phyloP scores from a whole-genome alignment of 2,113 vertebrate species.

The Sander lucioperca region DNA sequence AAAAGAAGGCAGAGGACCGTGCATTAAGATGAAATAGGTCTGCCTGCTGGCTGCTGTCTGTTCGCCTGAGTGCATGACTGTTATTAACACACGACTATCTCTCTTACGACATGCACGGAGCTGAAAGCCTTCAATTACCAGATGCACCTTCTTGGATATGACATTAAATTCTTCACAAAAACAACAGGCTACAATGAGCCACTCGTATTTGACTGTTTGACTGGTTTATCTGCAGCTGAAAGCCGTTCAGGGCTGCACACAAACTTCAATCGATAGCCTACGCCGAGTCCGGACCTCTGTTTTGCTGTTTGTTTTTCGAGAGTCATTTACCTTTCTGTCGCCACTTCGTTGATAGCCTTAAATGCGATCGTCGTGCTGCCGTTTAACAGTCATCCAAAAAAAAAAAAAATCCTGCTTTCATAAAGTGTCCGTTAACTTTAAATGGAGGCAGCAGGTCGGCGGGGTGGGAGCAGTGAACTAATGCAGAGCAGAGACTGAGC shows the following conservation, averaged over 20 bases:
- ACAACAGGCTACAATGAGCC: background rate
- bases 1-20: background rate
- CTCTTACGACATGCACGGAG: background rate
- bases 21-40: background rate
- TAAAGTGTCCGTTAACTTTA: constrained; percentile 55
- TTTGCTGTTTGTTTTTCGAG: background rate
- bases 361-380: constrained; percentile 11
- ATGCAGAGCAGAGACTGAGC: constrained; percentile 35
- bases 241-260: background rate
- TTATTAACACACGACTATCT: constrained; percentile 6
- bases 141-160: background rate
- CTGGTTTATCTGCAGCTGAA: constrained; percentile 1
- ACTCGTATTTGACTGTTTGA: background rate
- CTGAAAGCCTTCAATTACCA: background rate
- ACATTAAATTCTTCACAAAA: background rate
- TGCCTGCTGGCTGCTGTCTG: background rate
- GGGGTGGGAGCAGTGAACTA: constrained; percentile 25
- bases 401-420: constrained; percentile 1
- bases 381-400: too few species aligned
- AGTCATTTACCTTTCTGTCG: constrained; percentile 52
- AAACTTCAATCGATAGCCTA: constrained; percentile 46
- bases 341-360: background rate
- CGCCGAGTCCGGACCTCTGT: constrained; percentile 21
- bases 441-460: constrained; percentile 26
- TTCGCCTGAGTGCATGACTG: constrained; percentile 28